Conservation (phyloP, 2,888 invertebrate species). For the Steinernema carpocapsae region DNA sequence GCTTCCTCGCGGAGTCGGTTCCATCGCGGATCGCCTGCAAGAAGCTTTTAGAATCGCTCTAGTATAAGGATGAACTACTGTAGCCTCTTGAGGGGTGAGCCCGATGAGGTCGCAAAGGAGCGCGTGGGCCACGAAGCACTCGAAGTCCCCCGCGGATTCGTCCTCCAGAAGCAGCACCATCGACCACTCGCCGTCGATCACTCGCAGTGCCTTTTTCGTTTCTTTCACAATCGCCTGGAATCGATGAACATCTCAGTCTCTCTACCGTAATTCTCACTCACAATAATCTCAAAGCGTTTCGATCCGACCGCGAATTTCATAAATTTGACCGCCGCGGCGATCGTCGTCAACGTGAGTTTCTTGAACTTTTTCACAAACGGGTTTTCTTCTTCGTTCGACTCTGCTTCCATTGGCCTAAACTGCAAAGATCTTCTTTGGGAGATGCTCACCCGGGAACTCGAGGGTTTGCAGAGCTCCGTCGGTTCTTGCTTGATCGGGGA, state of each 20-base stretch:
- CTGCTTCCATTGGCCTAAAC: not conserved
- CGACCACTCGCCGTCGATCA: slow-evolving; percentile 31
- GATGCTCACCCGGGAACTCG: not conserved
- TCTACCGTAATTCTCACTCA: slow-evolving; percentile 6
- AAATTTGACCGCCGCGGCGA: not conserved
- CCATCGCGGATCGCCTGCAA: too few relatives aligned
- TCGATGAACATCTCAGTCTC: not conserved
- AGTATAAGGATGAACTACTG: not conserved
- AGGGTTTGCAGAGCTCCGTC: not conserved
- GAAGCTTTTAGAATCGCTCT: too few relatives aligned
- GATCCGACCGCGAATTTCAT: slow-evolving; percentile 12
- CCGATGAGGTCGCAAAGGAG: slow-evolving; percentile 29
- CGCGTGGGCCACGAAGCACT: slow-evolving; percentile 16
- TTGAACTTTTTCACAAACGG: not conserved
- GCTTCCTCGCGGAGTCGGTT: not conserved
- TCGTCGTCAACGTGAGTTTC: not conserved
- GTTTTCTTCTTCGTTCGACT: not conserved
- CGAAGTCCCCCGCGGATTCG: not conserved
- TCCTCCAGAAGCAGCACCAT: slow-evolving; percentile 13
- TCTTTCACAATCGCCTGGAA: slow-evolving; percentile 8
- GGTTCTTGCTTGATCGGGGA: slow-evolving; percentile 1
- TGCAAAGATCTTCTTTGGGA: too few relatives aligned
- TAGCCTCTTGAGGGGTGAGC: slow-evolving; percentile 21
- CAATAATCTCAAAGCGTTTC: slow-evolving; percentile 10
- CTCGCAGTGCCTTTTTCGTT: not conserved